Evolutionary conservation across 2,797 vertebrate species (phyloP).

Genomic region (Thamnophis elegans): DNA sequence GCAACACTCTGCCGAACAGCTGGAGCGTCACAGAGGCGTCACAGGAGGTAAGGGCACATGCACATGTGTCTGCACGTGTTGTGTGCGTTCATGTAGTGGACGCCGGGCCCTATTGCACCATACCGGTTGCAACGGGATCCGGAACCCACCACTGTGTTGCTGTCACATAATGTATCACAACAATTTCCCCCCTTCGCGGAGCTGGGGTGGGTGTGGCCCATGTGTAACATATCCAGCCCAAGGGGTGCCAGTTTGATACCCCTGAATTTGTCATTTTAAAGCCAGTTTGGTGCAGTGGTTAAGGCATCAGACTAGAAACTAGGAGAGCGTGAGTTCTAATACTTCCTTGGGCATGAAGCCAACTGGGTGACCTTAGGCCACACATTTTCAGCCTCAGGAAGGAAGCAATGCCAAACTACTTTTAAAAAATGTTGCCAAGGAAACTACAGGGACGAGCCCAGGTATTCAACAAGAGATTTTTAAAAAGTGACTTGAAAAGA

Average conservation of each 20-base stretch:
- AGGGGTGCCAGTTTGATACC: neutral
- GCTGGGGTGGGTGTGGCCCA: neutral
- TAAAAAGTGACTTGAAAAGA: neutral
- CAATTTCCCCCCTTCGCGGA: neutral
- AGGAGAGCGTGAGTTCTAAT: neutral
- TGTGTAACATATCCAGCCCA: too few relatives aligned
- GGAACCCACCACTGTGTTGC: too few relatives aligned
- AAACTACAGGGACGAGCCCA: neutral
- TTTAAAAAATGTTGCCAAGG: neutral
- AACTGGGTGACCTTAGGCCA: neutral
- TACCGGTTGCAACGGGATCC: too few relatives aligned
- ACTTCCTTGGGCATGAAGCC: neutral
- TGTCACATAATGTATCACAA: neutral
- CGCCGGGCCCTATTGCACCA: too few relatives aligned
- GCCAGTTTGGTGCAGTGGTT: neutral
- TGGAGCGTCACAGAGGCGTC: too few relatives aligned
- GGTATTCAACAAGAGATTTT: neutral
- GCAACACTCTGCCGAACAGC: too few relatives aligned
- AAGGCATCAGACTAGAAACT: neutral
- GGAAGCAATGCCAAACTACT: neutral
- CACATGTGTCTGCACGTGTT: too few relatives aligned
- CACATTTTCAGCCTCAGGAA: neutral
- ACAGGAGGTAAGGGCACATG: too few relatives aligned
- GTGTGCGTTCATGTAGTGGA: too few relatives aligned
- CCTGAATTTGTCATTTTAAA: neutral